Evolutionary conservation across 23 tunicate species (phyloP), one percentile per base, ranked within the genome.

Genomic region (Clavelina lepadiformis): DNA sequence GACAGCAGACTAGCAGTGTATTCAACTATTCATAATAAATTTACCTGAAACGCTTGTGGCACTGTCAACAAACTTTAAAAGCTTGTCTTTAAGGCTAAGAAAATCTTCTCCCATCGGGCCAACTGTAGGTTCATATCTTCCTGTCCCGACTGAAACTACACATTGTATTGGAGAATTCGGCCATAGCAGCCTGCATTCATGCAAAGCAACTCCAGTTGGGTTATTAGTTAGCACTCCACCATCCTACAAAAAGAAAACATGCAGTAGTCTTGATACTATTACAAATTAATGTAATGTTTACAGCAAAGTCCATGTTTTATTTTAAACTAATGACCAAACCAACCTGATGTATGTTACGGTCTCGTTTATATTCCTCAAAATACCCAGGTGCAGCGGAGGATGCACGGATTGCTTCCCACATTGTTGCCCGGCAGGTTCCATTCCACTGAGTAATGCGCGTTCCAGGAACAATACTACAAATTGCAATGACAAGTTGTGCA

Each of bases 321-420:
- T 44, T 11, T 11, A 15, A 44, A 44, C 49, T 44, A 11, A 44
- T 13, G 15, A 44, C 13, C 15, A 44, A 44, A 44, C 15, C 15
- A 44, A 86, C 97, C 89, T 89, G 97, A 51, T 89, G 97, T n/a
- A 89, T 76, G 56, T 89, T 81, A 29, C 26, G 26, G 2, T 61
- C 73, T 34, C 73, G 67, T 35, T 81, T 81, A 31, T 61, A 89
- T 54, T 89, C 97, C 71, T 89, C 97, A 70, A 89, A 89, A 58
- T 89, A 81, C 18, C 89, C 89, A 3, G 97, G 97, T 26, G 97
- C 97, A 8, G 97, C 97, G 25, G 97, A 81, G 31, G 97, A 74
- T 15, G 97, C 97, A 27, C 97, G 58, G 0, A 77, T 60, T 5
- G 97, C 97, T 64, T 89, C 88, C 97, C 97, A 89, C 71, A 89